Evolutionary conservation across 92 coral and sea anemone genomes (phyloP), one percentile per base, ranked within the genome.

Genomic region (Porites evermanni): DNA sequence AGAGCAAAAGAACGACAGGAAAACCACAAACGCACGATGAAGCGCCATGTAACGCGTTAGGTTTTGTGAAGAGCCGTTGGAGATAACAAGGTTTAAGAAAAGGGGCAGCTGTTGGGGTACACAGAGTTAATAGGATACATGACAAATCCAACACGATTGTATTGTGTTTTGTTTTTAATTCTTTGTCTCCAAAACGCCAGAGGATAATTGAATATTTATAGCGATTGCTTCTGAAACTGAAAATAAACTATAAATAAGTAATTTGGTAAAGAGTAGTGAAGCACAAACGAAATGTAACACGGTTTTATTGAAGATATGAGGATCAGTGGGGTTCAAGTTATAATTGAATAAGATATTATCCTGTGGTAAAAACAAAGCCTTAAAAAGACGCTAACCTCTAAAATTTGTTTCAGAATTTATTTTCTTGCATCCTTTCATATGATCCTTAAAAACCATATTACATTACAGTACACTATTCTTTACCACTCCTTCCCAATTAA

Each of bases 11-110:
- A 83, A 47, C 64, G 79, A 29, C 71, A 83, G 73, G 50, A 73
- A 83, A 83, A 83, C 72, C 79, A 74, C 79, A 83, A 83, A 53
- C 16, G 53, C 72, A 72, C 63, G 72, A 72, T 18, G 18, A 61
- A 72, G 60, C 61, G 87, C 87, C 87, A 83, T 83, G 72, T 83
- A 83, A 60, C 79, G 75, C 50, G 70, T 47, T 8, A 47, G 20
- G 20, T 47, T 73, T 21, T 83, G 59, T 60, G 60, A 21, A 64
- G 20, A 72, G 79, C 79, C 70, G 10, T 50, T 38, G 47, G 63
- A 72, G 87, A 73, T 63, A 74, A 13, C 63, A 64, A 79, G 64
- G 79, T 47, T 59, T 20, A 64, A 60, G 70, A 23, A 21, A 53
- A 23, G n/a, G 16, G 44, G 72, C 64, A 60, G 79, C 60, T 72